phyloP scores from a whole-genome alignment of 2,113 vertebrate genomes.

The Rutilus rutilus region DNA sequence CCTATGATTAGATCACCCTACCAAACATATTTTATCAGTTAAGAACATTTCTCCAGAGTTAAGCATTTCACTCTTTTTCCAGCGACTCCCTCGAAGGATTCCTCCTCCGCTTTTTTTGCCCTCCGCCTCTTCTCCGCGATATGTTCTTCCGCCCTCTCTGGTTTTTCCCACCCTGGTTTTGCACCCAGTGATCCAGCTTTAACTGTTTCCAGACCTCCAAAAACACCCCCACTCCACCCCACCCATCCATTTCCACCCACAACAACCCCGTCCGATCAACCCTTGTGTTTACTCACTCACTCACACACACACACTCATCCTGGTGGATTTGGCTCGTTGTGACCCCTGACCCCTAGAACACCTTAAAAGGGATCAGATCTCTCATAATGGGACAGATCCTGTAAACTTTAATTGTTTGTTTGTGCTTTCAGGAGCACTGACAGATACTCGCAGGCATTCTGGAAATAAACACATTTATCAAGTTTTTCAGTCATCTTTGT shows the following conservation, averaged over 20 bases:
- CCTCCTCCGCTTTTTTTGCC: conserved; percentile 48
- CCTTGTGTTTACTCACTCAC: conserved; percentile 21
- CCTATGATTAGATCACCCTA: background rate
- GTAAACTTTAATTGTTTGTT: conserved; percentile 35
- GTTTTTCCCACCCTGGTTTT: conserved; percentile 76
- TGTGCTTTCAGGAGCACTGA: conserved; percentile 30
- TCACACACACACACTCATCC: background rate
- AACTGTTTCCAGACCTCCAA: conserved; percentile 79
- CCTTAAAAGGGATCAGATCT: background rate
- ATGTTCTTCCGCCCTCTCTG: conserved; percentile 70
- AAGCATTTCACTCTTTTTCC: conserved; percentile 67
- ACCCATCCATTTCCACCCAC: conserved; percentile 49
- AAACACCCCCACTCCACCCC: conserved; percentile 42
- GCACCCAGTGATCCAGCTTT: conserved; percentile 71
- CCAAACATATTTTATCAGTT: conserved; percentile 50
- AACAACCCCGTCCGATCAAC: conserved; percentile 31
- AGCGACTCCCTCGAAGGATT: conserved; percentile 50
- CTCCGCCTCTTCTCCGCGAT: conserved; percentile 66
- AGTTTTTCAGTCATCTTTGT: background rate
- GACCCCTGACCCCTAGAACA: conserved; percentile 51
- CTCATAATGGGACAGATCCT: conserved; percentile 10
- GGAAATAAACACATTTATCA: background rate
- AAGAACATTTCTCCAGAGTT: conserved; percentile 39
- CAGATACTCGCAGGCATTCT: conserved; percentile 21
- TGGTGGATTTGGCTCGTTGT: conserved; percentile 6